A percentile compares a stretch with the other conserved stretches of the same genome.
Evolutionary conservation across 2,113 vertebrate genomes (phyloP).

Genomic region (Ceyx margarethae): DNA sequence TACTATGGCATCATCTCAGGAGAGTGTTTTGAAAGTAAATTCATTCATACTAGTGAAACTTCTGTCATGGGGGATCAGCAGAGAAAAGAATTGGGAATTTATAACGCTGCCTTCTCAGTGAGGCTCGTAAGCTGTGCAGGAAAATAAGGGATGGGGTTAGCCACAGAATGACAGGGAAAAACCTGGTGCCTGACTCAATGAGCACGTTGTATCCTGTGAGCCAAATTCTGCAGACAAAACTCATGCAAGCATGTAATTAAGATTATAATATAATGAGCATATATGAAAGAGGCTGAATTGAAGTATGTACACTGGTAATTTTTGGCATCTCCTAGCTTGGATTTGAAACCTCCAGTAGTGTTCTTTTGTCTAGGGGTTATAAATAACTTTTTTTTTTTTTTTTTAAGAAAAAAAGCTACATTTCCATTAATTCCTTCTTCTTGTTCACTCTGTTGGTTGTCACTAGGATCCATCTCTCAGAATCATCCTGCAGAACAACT

Average conservation of each 20-base stretch:
- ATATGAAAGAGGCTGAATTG: neutral
- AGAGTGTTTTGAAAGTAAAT: constrained; percentile 3
- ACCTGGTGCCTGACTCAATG: neutral
- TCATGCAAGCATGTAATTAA: neutral
- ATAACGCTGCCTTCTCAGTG: neutral
- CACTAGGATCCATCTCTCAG: neutral
- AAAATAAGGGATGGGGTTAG: neutral
- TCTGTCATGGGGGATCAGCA: neutral
- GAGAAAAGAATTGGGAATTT: neutral
- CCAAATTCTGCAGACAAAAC: neutral
- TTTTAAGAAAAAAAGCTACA: neutral
- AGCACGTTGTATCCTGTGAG: neutral
- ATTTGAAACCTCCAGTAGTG: fast-evolving
- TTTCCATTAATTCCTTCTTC: neutral
- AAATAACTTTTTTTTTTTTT: neutral
- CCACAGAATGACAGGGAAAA: neutral
- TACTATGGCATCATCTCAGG: neutral
- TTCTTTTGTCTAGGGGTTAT: neutral
- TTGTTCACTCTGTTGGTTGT: neutral
- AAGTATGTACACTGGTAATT: neutral
- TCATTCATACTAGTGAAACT: neutral
- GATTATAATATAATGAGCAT: neutral
- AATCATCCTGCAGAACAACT: neutral
- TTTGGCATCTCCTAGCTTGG: neutral
- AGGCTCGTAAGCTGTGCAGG: neutral